A percentile compares a stretch with the other conserved stretches of the same genome.
Conservation (phyloP, 2,888 invertebrate species). For the Andrena haemorrhoa region DNA sequence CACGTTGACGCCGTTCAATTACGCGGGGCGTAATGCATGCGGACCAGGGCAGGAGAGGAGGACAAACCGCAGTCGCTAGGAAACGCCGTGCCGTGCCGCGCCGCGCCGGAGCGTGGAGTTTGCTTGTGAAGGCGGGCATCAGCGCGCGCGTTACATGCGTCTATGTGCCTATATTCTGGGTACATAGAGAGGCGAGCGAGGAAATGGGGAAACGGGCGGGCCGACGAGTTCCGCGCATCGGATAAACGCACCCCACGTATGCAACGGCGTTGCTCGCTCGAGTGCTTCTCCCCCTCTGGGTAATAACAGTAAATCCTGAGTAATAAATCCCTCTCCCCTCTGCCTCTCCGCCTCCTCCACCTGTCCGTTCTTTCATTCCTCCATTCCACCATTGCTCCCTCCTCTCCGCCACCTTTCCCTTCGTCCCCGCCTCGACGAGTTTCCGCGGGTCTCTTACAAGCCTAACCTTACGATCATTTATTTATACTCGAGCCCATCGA, state of each 20-base stretch:
- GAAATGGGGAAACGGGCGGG: background rate
- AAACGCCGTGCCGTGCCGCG: conserved; percentile 45
- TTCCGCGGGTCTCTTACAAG: background rate
- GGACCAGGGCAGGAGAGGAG: conserved; percentile 45
- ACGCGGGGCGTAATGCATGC: conserved; percentile 63
- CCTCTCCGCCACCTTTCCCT: conserved; percentile 19
- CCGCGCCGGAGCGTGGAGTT: conserved; percentile 25
- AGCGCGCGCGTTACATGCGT: conserved; percentile 28
- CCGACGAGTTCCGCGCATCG: conserved; percentile 53
- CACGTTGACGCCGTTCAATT: conserved; percentile 64
- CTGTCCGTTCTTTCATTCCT: conserved; percentile 52
- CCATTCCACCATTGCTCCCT: conserved; percentile 2
- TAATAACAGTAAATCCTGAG: conserved; percentile 84
- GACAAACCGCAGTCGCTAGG: conserved; percentile 65
- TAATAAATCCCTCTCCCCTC: conserved; percentile 80
- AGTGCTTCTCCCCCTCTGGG: conserved; percentile 76
- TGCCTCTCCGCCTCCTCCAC: conserved; percentile 41
- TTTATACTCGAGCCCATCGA: too few species aligned
- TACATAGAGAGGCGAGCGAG: conserved; percentile 26
- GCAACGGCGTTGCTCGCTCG: conserved; percentile 71
- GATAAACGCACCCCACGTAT: conserved; percentile 72
- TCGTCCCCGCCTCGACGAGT: background rate
- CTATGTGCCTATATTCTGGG: conserved; percentile 11
- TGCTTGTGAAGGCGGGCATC: conserved; percentile 38
- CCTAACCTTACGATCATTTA: background rate